Base-by-base conservation (phyloP, 2,113 vertebrate genomes). In the Callopanchax toddi region DNA sequence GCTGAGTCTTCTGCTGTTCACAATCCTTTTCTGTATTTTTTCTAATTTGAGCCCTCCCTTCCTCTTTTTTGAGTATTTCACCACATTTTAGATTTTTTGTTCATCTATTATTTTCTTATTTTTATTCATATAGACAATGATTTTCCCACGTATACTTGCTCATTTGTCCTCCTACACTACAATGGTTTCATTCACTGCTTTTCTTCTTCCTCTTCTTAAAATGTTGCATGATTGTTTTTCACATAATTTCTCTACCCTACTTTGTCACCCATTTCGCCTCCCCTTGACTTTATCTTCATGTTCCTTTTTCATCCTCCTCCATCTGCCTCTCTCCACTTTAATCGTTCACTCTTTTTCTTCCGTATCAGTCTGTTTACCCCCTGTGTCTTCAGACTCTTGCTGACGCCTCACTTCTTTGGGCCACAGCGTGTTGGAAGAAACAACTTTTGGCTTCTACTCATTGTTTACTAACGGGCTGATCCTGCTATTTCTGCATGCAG, bases 391-490 rank as follows among this genome's bases (percentile, higher is more conserved):
- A 6, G 60, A 56, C 69, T 71, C 64, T 53, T 75, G 83, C 86
- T 83, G 84, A 81, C 62, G 17, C 58, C 13, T 79, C 74, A 70
- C 26, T 84, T 80, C 61, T 51, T 37, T 10, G 21, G 53, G 55
- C 32, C 18, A 29, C 65, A 22, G 56, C 69, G 67, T 55, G 60
- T 46, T 46, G 67, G 48, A 60, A 11, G 25, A 62, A 18, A 63
- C 7, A 26, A 56, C 25, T 65, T 68, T 70, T 84, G 70, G 76
- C 81, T 82, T 60, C 63, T 51, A 52, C 32, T 74, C 60, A 1
- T 56, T 23, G 53, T 73, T 82, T 58, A 17, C 64, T 54, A 68
- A 76, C 57, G 15, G 23, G 77, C 75, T 88, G 86, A 84, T 79
- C 64, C 60, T 48, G 82, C 72, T 71, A 68, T 81, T 84, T 82